Evolutionary conservation across 2,113 vertebrate species (phyloP).

Genomic region (Tichodroma muraria): DNA sequence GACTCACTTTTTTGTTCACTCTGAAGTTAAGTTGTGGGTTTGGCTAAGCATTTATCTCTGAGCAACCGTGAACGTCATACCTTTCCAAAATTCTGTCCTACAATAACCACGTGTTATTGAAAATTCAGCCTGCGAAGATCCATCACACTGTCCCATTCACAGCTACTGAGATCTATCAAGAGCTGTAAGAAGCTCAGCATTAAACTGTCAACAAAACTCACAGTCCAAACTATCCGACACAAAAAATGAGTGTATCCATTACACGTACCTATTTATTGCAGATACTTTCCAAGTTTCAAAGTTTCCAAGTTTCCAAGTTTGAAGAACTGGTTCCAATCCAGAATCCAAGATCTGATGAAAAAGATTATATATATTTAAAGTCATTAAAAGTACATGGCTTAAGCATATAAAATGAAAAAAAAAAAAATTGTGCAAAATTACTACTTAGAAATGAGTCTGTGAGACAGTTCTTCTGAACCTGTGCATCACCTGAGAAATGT

Average conservation of each 20-base stretch:
- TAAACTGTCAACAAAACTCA: slow-evolving; percentile 3
- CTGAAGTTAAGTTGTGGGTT: background rate
- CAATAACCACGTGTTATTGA: background rate
- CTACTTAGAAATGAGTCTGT: background rate
- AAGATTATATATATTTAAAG: background rate
- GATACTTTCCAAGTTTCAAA: background rate
- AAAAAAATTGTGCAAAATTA: background rate
- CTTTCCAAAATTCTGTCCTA: background rate
- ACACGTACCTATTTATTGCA: slow-evolving; percentile 2
- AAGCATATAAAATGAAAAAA: background rate
- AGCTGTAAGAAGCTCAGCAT: background rate
- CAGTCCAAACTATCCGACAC: background rate
- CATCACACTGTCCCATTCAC: background rate
- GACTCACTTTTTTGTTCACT: background rate
- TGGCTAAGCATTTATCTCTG: background rate
- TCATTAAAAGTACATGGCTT: background rate
- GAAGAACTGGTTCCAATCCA: background rate
- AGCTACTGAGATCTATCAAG: background rate
- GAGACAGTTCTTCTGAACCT: background rate
- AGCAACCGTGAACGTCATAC: background rate
- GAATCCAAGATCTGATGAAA: slow-evolving; percentile 21
- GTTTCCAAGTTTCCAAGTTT: too few relatives aligned
- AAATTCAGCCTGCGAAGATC: background rate
- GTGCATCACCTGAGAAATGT: background rate
- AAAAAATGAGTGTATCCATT: background rate